Percentiles rank a stretch among this genome's conserved stretches.
phyloP scores from a whole-genome alignment of 2,888 invertebrate species.

The Trissoscelio sp. region DNA sequence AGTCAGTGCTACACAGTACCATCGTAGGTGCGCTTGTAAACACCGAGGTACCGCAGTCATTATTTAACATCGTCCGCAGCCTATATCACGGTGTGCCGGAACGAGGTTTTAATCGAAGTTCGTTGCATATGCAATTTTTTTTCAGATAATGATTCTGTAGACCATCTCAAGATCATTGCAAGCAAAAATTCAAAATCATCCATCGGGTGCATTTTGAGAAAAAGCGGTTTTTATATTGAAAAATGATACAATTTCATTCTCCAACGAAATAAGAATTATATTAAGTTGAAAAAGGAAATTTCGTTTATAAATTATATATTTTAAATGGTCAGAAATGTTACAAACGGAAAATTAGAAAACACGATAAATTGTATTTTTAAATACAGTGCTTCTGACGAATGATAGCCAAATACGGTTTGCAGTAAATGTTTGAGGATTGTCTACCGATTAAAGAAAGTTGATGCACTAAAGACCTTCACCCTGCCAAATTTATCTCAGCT shows the following conservation, averaged over 20 bases:
- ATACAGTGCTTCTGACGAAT: constrained; percentile 5
- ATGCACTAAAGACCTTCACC: constrained; percentile 5
- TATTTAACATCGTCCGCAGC: constrained; percentile 52
- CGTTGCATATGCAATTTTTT: too few species aligned
- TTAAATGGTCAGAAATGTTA: too few species aligned
- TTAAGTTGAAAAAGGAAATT: too few species aligned
- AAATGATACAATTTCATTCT: too few species aligned
- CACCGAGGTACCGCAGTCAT: constrained; percentile 36
- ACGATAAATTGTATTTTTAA: constrained; percentile 23
- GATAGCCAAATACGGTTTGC: constrained; percentile 25
- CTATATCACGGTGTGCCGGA: constrained; percentile 25
- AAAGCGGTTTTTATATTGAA: too few species aligned
- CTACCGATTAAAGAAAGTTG: constrained; percentile 14
- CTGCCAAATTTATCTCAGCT: constrained; percentile 5
- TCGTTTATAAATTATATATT: too few species aligned
- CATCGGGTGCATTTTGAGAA: too few species aligned
- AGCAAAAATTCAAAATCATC: too few species aligned
- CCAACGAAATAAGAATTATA: too few species aligned
- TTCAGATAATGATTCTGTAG: too few species aligned
- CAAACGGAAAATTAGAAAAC: constrained; percentile 12
- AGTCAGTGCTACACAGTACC: constrained; percentile 77
- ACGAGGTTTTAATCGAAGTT: too few species aligned
- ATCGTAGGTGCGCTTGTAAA: constrained; percentile 68
- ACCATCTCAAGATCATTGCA: too few species aligned
- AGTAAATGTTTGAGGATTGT: constrained; percentile 9